phyloP scores from a whole-genome alignment of 2,797 vertebrate genomes.

The Tauraco hartlaubi region DNA sequence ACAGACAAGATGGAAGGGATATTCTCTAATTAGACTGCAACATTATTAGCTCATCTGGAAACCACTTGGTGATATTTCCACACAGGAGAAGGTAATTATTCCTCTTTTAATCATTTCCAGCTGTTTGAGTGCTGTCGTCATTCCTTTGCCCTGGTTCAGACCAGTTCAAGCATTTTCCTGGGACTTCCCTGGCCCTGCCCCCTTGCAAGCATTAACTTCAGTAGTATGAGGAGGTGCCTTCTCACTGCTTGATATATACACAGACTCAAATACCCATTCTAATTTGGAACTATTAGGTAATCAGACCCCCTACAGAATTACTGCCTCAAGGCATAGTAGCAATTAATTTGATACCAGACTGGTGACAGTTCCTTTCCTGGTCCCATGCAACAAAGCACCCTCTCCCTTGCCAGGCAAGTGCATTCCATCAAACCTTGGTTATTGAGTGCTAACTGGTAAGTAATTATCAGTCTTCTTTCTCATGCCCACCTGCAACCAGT shows the following conservation, averaged over 20 bases:
- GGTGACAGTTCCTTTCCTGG: neutral
- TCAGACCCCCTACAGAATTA: neutral
- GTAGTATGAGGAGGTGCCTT: neutral
- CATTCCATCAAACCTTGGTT: neutral
- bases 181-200: neutral
- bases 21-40: neutral
- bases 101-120: neutral
- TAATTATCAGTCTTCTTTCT: neutral
- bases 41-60: neutral
- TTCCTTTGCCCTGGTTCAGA: neutral
- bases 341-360: neutral
- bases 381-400: neutral
- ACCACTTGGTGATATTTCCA: neutral
- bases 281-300: neutral
- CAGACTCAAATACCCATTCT: neutral
- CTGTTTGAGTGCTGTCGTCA: neutral
- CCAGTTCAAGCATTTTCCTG: neutral
- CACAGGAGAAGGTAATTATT: neutral
- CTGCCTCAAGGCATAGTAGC: neutral
- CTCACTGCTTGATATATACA: neutral
- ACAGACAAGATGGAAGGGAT: neutral
- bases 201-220: neutral
- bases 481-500: neutral
- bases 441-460: neutral
- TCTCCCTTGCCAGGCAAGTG: fast-evolving